phyloP scores from a whole-genome alignment of 2,888 invertebrate species.

The Agonopterix alstromeriana region DNA sequence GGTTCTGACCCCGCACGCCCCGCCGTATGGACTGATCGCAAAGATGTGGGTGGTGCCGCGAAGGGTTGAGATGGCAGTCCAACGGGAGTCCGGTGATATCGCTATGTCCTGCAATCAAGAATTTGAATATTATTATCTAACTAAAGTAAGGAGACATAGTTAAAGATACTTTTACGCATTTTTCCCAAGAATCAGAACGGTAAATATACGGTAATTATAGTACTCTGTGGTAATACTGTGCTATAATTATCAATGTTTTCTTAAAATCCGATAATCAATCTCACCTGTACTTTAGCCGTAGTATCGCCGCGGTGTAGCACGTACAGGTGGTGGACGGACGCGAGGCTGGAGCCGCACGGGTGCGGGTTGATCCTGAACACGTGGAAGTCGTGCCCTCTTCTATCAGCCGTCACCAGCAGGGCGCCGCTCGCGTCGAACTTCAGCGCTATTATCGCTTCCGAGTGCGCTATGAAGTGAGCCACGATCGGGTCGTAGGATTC shows the following conservation, averaged over 20 bases:
- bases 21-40: conserved; percentile 97
- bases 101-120: conserved; percentile 82
- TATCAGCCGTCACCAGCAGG: conserved; percentile 92
- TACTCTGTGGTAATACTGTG: no score
- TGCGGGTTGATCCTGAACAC: conserved; percentile 96
- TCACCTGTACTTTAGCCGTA: conserved; percentile 91
- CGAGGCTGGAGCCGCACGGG: conserved; percentile 89
- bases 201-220: no score
- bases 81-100: conserved; percentile 94
- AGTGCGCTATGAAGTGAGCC: conserved; percentile 92
- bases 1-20: conserved; percentile 92
- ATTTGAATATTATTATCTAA: no score
- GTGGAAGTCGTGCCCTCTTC: conserved; percentile 96
- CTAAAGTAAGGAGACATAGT: no score
- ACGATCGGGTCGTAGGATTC: conserved; percentile 85
- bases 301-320: conserved; percentile 97
- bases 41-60: conserved; percentile 99
- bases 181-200: no score
- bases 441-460: conserved; percentile 91
- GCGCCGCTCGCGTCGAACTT: conserved; percentile 94
- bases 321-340: conserved; percentile 96
- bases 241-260: no score
- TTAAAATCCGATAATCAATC: neutral
- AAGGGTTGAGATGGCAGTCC: conserved; percentile 97
- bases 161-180: no score